Evolutionary conservation across 1,140 invertebrate genomes (phyloP), one percentile per base, ranked within the genome.

Genomic region (Rhynchophorus ferrugineus): DNA sequence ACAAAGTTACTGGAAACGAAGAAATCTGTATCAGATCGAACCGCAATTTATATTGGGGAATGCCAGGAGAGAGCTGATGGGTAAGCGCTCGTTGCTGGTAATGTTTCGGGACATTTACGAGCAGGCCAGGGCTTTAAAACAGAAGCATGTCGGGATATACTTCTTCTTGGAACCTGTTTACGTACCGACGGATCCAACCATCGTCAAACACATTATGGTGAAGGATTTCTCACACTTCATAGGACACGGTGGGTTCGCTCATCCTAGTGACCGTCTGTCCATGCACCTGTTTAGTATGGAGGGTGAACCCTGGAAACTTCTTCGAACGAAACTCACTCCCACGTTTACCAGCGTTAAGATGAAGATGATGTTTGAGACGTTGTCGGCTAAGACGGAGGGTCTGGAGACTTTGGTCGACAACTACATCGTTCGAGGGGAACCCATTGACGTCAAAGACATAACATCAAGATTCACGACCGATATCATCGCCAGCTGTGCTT

Each of bases 321-420:
- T 76, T 1, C 57, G 76, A 42, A 50, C 41, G 7, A 69, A 70
- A 49, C 38, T 77, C 13, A 69, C 68, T 1, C 73, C 71, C 17
- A 68, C 73, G 9, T 76, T 78, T 57, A 71, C 75, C 0, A 68
- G 69, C 11, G 69, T 67, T 0, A 75, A 73, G 57, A 58, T 78
- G 42, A 75, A 71, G 58, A 56, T 48, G 13, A 75, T 77, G 70
- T 63, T 58, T 44, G 21, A 46, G 8, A 54, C 43, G 1, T 16
- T 52, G 9, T n/a, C 16, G 20, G 24, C 34, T 24, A 13, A 8
- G 3, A 18, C 14, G n/a, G 7, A 22, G 14, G 20, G n/a, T 7
- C 34, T 52, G 7, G 43, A 52, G 29, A 36, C 13, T 18, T 11
- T 45, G 1, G n/a, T 36, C 3, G 5, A 46, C 11, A 33, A 34